phyloP scores from a whole-genome alignment of 2,888 invertebrate genomes.

The Lasioglossum pauxillum region DNA sequence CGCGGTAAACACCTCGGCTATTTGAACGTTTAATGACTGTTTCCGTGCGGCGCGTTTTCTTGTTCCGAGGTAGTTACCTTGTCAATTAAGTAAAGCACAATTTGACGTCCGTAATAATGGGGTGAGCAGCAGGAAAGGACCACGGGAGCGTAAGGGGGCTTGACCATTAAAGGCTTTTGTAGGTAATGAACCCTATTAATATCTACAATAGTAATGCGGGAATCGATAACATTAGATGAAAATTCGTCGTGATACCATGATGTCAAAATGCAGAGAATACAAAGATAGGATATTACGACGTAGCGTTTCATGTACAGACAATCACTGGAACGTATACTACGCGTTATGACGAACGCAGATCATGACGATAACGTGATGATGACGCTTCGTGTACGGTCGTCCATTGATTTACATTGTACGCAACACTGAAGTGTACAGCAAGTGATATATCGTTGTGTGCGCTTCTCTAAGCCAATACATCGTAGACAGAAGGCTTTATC shows the following conservation, averaged over 20 bases:
- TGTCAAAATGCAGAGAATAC: no score
- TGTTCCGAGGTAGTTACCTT: background rate
- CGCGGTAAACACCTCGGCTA: background rate
- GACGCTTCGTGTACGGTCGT: background rate
- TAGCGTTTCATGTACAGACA: background rate
- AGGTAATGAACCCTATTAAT: background rate
- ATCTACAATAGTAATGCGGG: background rate
- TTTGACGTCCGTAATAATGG: background rate
- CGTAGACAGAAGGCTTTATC: background rate
- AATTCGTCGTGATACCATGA: background rate
- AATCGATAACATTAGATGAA: background rate
- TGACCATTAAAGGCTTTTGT: background rate
- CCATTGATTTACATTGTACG: background rate
- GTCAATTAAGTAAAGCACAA: background rate
- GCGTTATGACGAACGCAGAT: background rate
- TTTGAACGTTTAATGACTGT: background rate
- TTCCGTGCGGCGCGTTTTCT: constrained; percentile 1
- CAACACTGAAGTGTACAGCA: background rate
- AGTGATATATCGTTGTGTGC: background rate
- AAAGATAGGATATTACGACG: background rate
- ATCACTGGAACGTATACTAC: background rate
- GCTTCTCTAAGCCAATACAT: background rate
- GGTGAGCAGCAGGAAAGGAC: no score
- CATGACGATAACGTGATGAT: background rate
- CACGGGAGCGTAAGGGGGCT: background rate